A percentile compares a stretch with the other conserved stretches of the same genome.
Evolutionary conservation across 1,140 invertebrate species (phyloP).

Genomic region (Conus ventricosus): DNA sequence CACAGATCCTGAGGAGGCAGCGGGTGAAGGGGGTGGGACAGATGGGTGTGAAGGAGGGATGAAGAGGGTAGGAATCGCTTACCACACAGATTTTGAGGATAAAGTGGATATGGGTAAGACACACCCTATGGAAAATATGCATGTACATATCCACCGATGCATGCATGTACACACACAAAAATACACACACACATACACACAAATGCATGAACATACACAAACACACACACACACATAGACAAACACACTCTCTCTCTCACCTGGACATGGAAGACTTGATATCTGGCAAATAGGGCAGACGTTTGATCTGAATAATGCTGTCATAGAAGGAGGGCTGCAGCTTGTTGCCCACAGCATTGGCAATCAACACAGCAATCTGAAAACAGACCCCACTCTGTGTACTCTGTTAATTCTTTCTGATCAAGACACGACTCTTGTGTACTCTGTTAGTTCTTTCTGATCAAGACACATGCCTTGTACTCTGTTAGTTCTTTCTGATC

Average conservation of each 20-base stretch:
- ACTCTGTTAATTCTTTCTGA: not conserved
- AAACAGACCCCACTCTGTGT: conserved; percentile 30
- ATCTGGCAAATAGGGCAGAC: conserved; percentile 93
- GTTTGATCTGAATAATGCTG: conserved; percentile 98
- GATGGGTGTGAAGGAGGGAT: too few species aligned
- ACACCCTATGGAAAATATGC: too few species aligned
- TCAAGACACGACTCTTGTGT: not conserved
- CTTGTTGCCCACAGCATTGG: conserved; percentile 86
- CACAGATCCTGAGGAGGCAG: too few species aligned
- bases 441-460: not conserved
- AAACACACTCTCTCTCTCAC: conserved; percentile 44
- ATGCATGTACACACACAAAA: not conserved
- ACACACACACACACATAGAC: too few species aligned
- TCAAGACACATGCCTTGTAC: too few species aligned
- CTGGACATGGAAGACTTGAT: conserved; percentile 67
- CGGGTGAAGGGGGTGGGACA: too few species aligned
- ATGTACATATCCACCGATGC: not conserved
- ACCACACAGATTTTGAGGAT: too few species aligned
- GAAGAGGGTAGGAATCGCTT: too few species aligned
- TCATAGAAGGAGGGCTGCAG: conserved; percentile 98
- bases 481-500: too few species aligned
- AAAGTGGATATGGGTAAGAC: too few species aligned
- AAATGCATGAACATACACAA: not conserved
- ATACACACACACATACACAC: not conserved
- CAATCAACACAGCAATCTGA: conserved; percentile 72